Percentiles rank a stretch among this genome's conserved stretches.
Conservation (phyloP, 2,113 vertebrate genomes). For the Pelvicachromis taeniatus region DNA sequence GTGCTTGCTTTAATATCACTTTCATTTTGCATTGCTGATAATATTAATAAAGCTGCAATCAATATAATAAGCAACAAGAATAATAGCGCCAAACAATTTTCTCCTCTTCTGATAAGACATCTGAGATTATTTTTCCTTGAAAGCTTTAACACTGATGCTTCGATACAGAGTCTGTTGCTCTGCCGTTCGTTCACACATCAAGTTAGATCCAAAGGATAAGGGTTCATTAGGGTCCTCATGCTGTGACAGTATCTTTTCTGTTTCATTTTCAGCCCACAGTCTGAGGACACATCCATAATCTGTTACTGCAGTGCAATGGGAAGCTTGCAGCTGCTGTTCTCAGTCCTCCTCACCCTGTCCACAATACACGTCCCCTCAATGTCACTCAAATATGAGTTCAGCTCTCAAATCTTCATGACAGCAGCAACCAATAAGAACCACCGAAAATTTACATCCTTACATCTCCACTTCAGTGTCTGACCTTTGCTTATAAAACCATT, state of each 20-base stretch:
- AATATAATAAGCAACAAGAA: neutral
- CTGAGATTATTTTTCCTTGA: neutral
- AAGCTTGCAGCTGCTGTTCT: neutral
- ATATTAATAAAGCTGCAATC: neutral
- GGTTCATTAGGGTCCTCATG: neutral
- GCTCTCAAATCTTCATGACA: neutral
- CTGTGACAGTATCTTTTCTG: neutral
- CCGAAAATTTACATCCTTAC: neutral
- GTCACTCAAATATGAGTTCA: conserved; percentile 25
- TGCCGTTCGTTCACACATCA: neutral
- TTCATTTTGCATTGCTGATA: neutral
- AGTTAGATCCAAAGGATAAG: neutral
- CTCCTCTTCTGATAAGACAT: neutral
- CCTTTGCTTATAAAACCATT: neutral
- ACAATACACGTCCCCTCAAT: conserved; percentile 33
- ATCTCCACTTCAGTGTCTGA: neutral
- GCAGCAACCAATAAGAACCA: neutral
- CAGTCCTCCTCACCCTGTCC: conserved; percentile 3
- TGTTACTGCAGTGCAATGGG: neutral
- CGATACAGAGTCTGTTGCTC: neutral
- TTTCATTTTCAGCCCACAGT: conserved; percentile 20
- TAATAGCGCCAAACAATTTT: neutral
- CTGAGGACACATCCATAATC: conserved; percentile 41
- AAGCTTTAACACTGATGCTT: neutral
- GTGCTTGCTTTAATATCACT: neutral